A percentile compares a stretch with the other conserved stretches of the same genome.
These are phyloP conservation scores for Hirtodrosophila trivittata DNA, from an alignment of 2,888 invertebrate genomes.

Conservation along the genomic window DNA sequence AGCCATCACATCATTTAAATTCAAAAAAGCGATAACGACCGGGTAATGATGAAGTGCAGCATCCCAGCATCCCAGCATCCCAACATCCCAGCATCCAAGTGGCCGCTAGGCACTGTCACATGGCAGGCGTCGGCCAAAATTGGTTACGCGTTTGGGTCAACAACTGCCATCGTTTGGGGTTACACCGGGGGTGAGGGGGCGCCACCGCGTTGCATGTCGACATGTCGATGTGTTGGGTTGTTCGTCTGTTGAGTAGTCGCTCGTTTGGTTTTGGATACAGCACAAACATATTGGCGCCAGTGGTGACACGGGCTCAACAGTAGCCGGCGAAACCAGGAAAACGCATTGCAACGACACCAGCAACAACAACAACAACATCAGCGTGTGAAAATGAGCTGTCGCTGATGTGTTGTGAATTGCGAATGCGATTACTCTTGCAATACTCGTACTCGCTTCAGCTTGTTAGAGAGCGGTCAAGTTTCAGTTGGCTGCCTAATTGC, in stretches of 20 bases:
- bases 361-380: constrained; percentile 10
- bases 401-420: constrained; percentile 26
- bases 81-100: constrained; percentile 12
- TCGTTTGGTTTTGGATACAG: constrained; percentile 33
- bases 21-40: constrained; percentile 76
- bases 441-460: constrained; percentile 3
- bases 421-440: constrained; percentile 40
- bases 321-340: constrained; percentile 18
- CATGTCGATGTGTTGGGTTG: too few relatives aligned
- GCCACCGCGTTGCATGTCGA: not conserved
- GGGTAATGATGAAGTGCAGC: constrained; percentile 74
- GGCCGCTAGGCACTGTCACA: constrained; percentile 25
- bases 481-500: constrained; percentile 17
- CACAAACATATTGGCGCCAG: constrained; percentile 53
- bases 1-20: constrained; percentile 65
- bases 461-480: too few relatives aligned
- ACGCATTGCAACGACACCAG: constrained; percentile 1
- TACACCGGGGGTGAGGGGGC: too few relatives aligned
- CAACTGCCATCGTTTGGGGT: constrained; percentile 54
- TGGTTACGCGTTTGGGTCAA: constrained; percentile 71
- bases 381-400: constrained; percentile 64
- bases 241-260: constrained; percentile 9
- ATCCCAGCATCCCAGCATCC: too few relatives aligned
- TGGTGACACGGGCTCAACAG: constrained; percentile 13
- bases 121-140: constrained; percentile 58